Percentiles rank a stretch among this genome's conserved stretches.
Conservation (phyloP, 2,113 vertebrate genomes). For the Arvicanthis niloticus region DNA sequence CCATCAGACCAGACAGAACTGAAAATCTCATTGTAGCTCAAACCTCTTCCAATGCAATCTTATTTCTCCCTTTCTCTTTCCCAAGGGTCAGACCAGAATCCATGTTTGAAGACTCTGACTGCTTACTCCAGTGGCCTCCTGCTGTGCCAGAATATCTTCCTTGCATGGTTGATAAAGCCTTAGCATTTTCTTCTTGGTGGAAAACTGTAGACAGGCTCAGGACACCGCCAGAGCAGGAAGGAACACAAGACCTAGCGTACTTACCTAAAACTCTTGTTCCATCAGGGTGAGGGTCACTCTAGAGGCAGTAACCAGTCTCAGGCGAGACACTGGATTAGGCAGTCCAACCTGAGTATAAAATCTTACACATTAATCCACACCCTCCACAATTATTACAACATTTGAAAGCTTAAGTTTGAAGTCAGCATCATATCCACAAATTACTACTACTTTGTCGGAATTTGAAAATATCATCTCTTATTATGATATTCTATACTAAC, state of each 20-base stretch:
- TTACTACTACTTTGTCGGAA: background rate
- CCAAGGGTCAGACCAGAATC: too few relatives aligned
- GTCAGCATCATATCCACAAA: background rate
- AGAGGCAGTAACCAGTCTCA: background rate
- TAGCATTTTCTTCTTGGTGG: background rate
- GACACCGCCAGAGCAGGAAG: background rate
- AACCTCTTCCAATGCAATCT: background rate
- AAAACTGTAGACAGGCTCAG: background rate
- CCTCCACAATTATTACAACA: background rate
- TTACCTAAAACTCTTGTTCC: too few relatives aligned
- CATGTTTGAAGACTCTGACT: background rate
- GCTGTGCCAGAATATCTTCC: background rate
- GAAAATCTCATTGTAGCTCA: background rate
- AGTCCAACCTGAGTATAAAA: background rate
- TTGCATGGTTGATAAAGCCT: background rate
- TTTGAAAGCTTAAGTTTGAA: conserved; percentile 12
- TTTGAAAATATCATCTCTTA: background rate
- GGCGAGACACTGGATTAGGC: background rate
- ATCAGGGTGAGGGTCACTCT: background rate
- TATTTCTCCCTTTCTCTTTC: background rate
- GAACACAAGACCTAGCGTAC: background rate
- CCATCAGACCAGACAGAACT: background rate
- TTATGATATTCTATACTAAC: background rate
- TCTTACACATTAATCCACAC: background rate
- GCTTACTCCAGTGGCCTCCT: background rate